A percentile compares a stretch with the other conserved stretches of the same genome.
These are phyloP conservation scores for Dendrophyllia cribrosa DNA, from an alignment of 64 coral and sea anemone genomes.

Conservation along the genomic window DNA sequence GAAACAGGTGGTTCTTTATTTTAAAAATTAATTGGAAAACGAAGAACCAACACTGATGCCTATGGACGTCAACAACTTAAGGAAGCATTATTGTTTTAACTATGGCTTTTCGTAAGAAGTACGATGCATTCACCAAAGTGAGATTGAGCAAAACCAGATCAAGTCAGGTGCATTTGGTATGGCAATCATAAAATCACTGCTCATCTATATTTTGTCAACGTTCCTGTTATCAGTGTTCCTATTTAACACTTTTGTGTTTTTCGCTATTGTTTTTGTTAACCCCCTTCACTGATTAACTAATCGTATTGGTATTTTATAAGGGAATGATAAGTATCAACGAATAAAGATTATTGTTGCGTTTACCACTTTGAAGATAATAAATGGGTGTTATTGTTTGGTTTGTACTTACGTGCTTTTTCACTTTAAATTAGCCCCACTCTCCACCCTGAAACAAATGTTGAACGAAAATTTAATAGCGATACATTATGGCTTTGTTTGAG, in stretches of 20 bases:
- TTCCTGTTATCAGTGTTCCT: no score
- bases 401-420: not conserved
- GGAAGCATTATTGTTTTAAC: not conserved
- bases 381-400: not conserved
- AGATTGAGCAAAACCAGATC: no score
- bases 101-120: not conserved
- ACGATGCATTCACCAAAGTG: not conserved
- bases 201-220: no score
- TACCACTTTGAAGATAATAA: not conserved
- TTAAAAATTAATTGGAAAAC: conserved; percentile 48
- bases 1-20: conserved; percentile 49
- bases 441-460: no score
- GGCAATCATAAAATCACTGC: no score
- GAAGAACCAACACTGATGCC: not conserved
- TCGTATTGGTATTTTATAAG: not conserved
- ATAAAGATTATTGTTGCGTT: not conserved
- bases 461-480: no score
- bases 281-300: no score
- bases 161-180: no score
- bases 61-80: not conserved
- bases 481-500: no score
- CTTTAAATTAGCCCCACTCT: no score
- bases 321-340: not conserved
- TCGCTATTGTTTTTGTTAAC: no score
- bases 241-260: no score